Conservation (phyloP, 2,797 vertebrate species). For the Loris lydekkerianus region DNA sequence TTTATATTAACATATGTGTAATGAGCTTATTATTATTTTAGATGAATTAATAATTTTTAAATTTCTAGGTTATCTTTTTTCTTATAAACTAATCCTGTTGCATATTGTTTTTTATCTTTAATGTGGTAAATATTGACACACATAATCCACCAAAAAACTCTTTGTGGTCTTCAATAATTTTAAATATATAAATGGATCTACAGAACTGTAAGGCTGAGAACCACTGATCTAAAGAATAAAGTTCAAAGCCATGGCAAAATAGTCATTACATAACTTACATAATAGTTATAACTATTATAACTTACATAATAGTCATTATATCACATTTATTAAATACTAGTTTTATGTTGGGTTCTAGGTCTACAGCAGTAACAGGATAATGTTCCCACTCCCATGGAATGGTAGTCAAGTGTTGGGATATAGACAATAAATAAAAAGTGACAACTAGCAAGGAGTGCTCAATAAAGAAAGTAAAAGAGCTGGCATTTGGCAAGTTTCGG, state of each 20-base stretch:
- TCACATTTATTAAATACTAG: constrained; percentile 17
- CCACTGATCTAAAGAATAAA: not conserved
- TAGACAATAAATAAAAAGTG: not conserved
- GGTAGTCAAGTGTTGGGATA: not conserved
- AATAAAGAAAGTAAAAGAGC: not conserved
- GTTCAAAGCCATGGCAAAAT: not conserved
- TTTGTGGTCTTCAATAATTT: not conserved
- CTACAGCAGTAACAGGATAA: constrained; percentile 1
- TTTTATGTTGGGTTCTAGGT: not conserved
- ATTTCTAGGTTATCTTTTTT: not conserved
- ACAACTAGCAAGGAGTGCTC: not conserved
- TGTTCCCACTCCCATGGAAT: not conserved
- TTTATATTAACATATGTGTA: constrained; percentile 24
- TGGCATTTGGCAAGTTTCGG: not conserved
- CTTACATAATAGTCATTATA: not conserved
- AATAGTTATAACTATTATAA: not conserved
- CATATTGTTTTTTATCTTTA: constrained; percentile 43
- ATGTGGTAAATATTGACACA: constrained; percentile 18
- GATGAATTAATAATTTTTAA: not conserved
- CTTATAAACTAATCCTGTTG: not conserved
- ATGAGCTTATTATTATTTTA: not conserved
- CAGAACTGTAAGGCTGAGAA: not conserved
- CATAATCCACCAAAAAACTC: not conserved
- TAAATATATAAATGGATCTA: not conserved
- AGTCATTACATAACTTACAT: not conserved